phyloP scores from a whole-genome alignment of 2,113 vertebrate genomes.

The Pardalotus punctatus region DNA sequence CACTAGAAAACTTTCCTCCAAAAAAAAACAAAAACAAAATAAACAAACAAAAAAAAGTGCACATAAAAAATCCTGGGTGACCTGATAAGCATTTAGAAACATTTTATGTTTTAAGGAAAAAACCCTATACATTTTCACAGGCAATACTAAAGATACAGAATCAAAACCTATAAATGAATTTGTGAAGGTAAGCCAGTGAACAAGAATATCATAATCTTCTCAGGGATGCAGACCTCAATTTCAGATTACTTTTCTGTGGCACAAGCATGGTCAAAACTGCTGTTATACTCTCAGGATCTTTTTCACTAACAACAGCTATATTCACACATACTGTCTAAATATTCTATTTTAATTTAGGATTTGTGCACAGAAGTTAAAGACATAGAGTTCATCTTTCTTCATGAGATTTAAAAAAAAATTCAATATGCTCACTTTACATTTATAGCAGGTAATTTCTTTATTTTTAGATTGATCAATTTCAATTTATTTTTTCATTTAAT shows the following conservation, averaged over 20 bases:
- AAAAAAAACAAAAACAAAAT: too few relatives aligned
- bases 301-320: neutral
- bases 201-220: neutral
- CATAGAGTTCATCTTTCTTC: neutral
- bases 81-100: neutral
- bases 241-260: neutral
- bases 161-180: neutral
- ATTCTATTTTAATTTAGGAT: neutral
- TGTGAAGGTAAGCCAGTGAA: neutral
- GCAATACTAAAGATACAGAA: neutral
- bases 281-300: neutral
- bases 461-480: neutral
- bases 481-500: neutral
- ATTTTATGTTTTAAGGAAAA: neutral
- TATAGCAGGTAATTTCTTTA: neutral
- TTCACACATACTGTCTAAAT: neutral
- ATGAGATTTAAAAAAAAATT: neutral
- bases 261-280: neutral
- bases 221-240: neutral
- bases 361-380: neutral
- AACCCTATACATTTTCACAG: neutral
- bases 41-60: neutral
- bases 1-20: neutral
- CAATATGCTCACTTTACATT: neutral
- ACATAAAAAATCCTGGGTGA: neutral